A percentile compares a stretch with the other conserved stretches of the same genome.
These are phyloP conservation scores for Eidolon dupreanum DNA, from an alignment of 2,797 vertebrate genomes.

Conservation along the genomic window DNA sequence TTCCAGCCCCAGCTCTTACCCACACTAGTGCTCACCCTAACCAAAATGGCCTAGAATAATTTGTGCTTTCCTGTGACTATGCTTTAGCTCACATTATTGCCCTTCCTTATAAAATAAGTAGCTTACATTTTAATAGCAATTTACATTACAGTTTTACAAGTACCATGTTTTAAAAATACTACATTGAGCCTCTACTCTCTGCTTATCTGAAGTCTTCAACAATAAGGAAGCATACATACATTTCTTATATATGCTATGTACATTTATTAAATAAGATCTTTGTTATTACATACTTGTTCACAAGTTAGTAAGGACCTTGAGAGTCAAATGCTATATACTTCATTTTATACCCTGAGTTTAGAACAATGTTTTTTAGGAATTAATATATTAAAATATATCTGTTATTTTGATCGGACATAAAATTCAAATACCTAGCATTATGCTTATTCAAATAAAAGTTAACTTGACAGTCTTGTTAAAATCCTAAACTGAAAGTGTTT, in stretches of 20 bases:
- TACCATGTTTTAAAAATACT: neutral
- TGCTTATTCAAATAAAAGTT: neutral
- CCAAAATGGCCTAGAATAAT: neutral
- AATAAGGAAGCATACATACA: neutral
- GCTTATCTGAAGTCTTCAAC: neutral
- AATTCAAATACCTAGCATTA: neutral
- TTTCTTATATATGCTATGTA: neutral
- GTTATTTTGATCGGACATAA: neutral
- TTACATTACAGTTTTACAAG: neutral
- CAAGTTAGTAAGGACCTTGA: neutral
- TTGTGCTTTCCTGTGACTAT: neutral
- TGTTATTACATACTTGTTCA: neutral
- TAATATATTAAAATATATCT: slow-evolving; percentile 10
- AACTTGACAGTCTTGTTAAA: slow-evolving; percentile 8
- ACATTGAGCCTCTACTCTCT: neutral
- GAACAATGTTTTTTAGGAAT: neutral
- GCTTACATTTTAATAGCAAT: slow-evolving; percentile 6
- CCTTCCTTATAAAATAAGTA: slow-evolving; percentile 10
- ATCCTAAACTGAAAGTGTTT: neutral
- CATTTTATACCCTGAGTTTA: slow-evolving; percentile 22
- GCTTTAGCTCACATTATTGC: neutral
- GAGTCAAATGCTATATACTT: neutral
- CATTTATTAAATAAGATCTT: neutral
- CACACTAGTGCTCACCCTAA: neutral
- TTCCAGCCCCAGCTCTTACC: neutral